Evolutionary conservation across 2,797 vertebrate species (phyloP).

Genomic region (Pipistrellus kuhlii): DNA sequence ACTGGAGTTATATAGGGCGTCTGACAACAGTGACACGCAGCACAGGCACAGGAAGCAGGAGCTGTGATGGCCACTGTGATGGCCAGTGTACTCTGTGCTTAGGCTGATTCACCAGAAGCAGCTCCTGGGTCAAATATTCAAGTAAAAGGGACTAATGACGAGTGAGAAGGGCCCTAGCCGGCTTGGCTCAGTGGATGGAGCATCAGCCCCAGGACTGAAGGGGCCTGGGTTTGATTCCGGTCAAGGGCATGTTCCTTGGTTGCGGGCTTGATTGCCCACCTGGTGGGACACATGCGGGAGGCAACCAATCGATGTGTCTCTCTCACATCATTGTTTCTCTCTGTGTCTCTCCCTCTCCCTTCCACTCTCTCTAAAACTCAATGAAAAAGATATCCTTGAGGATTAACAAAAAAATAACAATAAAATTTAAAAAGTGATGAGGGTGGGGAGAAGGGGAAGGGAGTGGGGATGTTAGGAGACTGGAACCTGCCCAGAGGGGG

Average conservation of each 20-base stretch:
- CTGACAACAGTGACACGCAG: neutral
- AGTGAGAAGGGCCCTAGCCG: neutral
- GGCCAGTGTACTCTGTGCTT: neutral
- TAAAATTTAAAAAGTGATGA: neutral
- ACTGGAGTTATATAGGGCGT: neutral
- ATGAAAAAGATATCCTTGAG: neutral
- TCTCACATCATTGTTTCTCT: no score
- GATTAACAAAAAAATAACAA: neutral
- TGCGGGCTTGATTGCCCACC: neutral
- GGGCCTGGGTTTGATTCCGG: neutral
- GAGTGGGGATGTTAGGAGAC: neutral
- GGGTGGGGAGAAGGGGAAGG: neutral
- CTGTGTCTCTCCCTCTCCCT: neutral
- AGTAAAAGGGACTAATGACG: neutral
- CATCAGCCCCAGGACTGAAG: neutral
- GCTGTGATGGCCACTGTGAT: no score
- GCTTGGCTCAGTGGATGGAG: neutral
- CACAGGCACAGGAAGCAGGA: rapidly evolving
- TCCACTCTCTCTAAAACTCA: neutral
- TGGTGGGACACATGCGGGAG: no score
- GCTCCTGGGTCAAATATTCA: neutral
- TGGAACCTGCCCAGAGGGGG: neutral
- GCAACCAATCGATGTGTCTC: neutral
- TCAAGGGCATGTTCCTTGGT: neutral
- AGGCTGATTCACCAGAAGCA: neutral